These are phyloP conservation scores for Actenoides hombroni DNA, from an alignment of 2,113 vertebrate species.

Conservation along the genomic window DNA sequence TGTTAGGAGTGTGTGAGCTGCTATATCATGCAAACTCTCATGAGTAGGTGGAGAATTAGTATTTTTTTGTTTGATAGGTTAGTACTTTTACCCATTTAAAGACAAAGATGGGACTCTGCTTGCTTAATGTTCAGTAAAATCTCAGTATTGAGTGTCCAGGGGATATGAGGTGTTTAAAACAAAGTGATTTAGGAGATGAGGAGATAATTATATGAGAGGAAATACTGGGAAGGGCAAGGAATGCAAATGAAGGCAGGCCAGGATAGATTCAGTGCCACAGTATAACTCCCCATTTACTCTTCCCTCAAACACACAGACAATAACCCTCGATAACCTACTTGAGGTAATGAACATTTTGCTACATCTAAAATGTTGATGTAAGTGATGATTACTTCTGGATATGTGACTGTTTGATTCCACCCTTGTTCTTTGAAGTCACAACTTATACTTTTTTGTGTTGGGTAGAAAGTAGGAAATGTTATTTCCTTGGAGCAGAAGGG, in stretches of 20 bases:
- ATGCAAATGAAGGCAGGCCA: conserved; percentile 41
- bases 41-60: conserved; percentile 24
- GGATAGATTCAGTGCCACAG: background rate
- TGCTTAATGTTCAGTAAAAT: conserved; percentile 65
- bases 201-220: conserved; percentile 59
- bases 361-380: background rate
- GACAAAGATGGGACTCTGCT: conserved; percentile 57
- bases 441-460: background rate
- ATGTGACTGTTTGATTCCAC: background rate
- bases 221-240: conserved; percentile 32
- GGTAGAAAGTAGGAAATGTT: background rate
- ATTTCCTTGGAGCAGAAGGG: background rate
- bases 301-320: background rate
- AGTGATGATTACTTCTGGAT: background rate
- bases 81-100: conserved; percentile 63
- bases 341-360: background rate
- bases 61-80: conserved; percentile 23
- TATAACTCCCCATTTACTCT: background rate
- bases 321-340: background rate
- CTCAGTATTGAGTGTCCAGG: conserved; percentile 38
- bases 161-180: conserved; percentile 67
- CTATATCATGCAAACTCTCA: conserved; percentile 50
- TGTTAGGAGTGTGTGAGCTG: conserved; percentile 47
- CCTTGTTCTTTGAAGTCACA: background rate
- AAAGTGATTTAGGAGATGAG: conserved; percentile 58